Evolutionary conservation across 1,140 invertebrate genomes (phyloP).

Genomic region (Anoplolepis gracilipes): DNA sequence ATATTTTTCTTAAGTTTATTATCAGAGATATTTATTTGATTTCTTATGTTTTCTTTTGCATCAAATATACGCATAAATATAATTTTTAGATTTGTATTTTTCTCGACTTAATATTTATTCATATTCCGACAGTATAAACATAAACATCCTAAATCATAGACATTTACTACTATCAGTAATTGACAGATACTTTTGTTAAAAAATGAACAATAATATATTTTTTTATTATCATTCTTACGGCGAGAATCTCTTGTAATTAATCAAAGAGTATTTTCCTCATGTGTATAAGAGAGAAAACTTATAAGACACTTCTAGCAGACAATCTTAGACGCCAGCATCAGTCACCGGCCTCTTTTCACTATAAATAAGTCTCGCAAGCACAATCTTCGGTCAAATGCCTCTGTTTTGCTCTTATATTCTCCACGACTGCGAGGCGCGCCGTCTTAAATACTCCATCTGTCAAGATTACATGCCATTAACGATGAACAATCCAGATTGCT

Average conservation of each 20-base stretch:
- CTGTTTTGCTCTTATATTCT: not conserved
- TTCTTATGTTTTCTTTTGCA: not conserved
- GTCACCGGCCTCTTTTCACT: not conserved
- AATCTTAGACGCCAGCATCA: not conserved
- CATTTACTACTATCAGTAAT: not conserved
- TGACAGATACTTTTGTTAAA: not conserved
- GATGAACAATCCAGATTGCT: not conserved
- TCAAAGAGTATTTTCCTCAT: not conserved
- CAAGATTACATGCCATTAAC: conserved; percentile 21
- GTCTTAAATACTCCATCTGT: conserved; percentile 13
- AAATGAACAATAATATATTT: conserved; percentile 14
- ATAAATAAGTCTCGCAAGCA: conserved; percentile 8
- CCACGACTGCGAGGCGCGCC: too few relatives aligned
- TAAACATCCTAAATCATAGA: not conserved
- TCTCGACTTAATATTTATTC: not conserved
- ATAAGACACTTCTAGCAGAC: not conserved
- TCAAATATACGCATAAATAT: too few relatives aligned
- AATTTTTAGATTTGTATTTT: too few relatives aligned
- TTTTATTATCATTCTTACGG: conserved; percentile 3
- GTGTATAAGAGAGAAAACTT: not conserved
- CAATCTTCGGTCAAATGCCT: conserved; percentile 2
- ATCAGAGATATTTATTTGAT: not conserved
- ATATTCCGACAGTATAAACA: not conserved
- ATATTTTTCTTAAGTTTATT: not conserved
- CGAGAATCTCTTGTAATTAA: conserved; percentile 8